A percentile compares a stretch with the other conserved stretches of the same genome.
phyloP scores from a whole-genome alignment of 2,797 vertebrate species.

The Argentina silus region DNA sequence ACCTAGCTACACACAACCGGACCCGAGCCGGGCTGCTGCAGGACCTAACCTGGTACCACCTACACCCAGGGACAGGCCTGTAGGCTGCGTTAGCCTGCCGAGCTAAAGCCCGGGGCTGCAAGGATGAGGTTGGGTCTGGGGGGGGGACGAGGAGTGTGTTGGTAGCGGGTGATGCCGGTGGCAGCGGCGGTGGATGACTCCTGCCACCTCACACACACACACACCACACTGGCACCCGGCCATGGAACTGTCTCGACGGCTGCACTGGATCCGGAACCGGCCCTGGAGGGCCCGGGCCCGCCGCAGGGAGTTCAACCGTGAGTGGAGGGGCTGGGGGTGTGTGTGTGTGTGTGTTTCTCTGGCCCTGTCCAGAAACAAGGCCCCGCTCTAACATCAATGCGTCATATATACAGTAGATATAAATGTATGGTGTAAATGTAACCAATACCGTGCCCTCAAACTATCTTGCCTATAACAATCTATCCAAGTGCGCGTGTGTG shows the following conservation, averaged over 20 bases:
- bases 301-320: constrained; percentile 84
- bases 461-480: not conserved
- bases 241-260: constrained; percentile 87
- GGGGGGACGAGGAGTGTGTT: constrained; percentile 43
- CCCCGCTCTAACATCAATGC: too few species aligned
- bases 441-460: not conserved
- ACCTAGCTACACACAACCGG: not conserved
- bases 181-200: constrained; percentile 42
- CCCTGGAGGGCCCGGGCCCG: constrained; percentile 81
- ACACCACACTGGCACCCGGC: constrained; percentile 46
- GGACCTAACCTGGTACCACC: not conserved
- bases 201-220: not conserved
- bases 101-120: constrained; percentile 23
- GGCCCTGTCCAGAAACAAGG: too few species aligned
- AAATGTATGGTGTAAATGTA: not conserved
- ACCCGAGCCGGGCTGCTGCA: not conserved
- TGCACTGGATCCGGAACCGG: constrained; percentile 86
- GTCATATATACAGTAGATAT: too few species aligned
- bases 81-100: too few species aligned
- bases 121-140: constrained; percentile 33
- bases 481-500: not conserved
- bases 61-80: constrained; percentile 24
- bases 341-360: not conserved
- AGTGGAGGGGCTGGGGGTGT: constrained; percentile 66
- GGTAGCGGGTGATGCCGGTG: not conserved